A percentile compares a stretch with the other conserved stretches of the same genome.
phyloP scores from a whole-genome alignment of 1,140 invertebrate species.

The Eriocheir sinensis region DNA sequence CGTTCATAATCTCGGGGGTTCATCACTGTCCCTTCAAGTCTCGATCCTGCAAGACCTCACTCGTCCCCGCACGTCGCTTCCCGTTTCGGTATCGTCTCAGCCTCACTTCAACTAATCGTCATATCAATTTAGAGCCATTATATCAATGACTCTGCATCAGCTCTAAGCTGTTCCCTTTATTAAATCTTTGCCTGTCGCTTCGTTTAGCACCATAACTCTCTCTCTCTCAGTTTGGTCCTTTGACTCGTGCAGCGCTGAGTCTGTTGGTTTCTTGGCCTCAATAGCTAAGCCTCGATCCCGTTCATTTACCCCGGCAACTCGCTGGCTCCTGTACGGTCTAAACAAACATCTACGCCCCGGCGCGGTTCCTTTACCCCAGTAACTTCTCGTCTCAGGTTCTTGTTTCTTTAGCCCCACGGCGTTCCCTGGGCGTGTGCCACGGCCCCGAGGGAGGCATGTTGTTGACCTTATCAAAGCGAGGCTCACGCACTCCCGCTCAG shows the following conservation, averaged over 20 bases:
- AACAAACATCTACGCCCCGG: too few species aligned
- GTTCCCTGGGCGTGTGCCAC: background rate
- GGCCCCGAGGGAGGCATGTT: too few species aligned
- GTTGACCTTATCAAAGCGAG: slow-evolving; percentile 15
- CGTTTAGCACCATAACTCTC: background rate
- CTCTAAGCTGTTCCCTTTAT: background rate
- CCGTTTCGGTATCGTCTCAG: too few species aligned
- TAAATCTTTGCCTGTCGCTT: background rate
- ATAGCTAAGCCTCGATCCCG: too few species aligned
- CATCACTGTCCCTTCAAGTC: too few species aligned
- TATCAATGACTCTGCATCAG: background rate
- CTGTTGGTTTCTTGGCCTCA: too few species aligned
- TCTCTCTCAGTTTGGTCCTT: background rate
- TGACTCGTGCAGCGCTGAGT: too few species aligned
- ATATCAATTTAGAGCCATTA: background rate
- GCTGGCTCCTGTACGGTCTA: too few species aligned
- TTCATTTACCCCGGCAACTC: too few species aligned
- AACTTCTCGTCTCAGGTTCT: background rate
- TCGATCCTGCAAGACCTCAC: too few species aligned
- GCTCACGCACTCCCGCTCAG: background rate
- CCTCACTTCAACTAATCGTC: background rate
- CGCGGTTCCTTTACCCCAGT: background rate
- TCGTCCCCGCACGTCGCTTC: too few species aligned
- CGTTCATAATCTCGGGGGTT: too few species aligned
- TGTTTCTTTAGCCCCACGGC: background rate